phyloP scores from a whole-genome alignment of 1,140 invertebrate genomes.

The Ips typographus region DNA sequence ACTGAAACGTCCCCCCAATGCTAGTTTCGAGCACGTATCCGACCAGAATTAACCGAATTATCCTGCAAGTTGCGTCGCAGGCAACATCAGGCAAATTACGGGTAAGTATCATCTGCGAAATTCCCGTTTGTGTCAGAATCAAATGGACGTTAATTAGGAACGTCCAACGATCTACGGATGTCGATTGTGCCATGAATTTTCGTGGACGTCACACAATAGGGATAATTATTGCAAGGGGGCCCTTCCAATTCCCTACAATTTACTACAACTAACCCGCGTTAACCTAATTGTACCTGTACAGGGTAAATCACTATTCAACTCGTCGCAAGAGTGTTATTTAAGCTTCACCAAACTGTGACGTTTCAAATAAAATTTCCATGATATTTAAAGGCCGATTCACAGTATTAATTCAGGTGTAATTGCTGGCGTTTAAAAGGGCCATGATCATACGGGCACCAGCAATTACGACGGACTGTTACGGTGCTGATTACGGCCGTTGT shows the following conservation, averaged over 20 bases:
- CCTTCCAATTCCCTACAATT: background rate
- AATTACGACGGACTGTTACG: conserved; percentile 26
- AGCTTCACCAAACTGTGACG: too few species aligned
- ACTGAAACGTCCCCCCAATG: background rate
- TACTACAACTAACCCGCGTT: conserved; percentile 1
- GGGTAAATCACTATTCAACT: background rate
- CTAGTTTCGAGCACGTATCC: conserved; percentile 12
- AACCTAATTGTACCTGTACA: background rate
- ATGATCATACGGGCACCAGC: conserved; percentile 14
- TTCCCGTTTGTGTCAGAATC: conserved; percentile 18
- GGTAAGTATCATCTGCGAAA: conserved; percentile 22
- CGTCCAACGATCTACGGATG: conserved; percentile 10
- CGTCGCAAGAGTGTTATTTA: too few species aligned
- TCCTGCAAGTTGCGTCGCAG: conserved; percentile 11
- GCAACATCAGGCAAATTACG: conserved; percentile 23
- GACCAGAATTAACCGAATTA: conserved; percentile 16
- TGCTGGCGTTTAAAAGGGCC: conserved; percentile 16
- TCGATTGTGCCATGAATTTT: conserved; percentile 10
- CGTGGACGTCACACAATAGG: conserved; percentile 11
- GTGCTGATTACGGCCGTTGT: conserved; percentile 23
- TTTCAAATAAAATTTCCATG: background rate
- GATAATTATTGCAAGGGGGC: conserved; percentile 7
- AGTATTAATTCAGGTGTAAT: conserved; percentile 24
- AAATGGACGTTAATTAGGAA: conserved; percentile 21
- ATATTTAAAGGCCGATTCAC: conserved; percentile 15